Base-by-base conservation (phyloP, 2,113 vertebrate species). In the Mola mola region DNA sequence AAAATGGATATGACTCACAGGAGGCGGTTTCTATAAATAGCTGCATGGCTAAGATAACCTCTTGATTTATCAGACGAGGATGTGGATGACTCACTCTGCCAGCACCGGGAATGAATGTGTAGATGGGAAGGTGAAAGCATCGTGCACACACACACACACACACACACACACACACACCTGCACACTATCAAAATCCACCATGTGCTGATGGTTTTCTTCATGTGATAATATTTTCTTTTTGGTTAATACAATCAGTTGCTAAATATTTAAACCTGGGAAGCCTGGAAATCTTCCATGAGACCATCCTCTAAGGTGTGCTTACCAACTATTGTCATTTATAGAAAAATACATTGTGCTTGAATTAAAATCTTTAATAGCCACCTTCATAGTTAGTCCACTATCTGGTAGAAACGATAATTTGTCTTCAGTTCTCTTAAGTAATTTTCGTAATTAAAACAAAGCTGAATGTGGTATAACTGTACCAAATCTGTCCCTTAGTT, bases 81-180 rank as follows among this genome's bases (percentile, higher is more conserved):
- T 79, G 78, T 82, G 86, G 87, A 88, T 92, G 91, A 92, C 69
- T 91, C 89, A 92, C 74, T 72, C 67, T 44, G 61, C 34, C 66
- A 55, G 66, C 67, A 22, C 43, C 25, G 40, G 69, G 63, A 82
- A 55, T 75, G 74, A 66, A 57, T 72, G 72, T 59, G 58, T 53
- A 81, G 60, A 72, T 43, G 56, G 47, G 50, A 60, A 52, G 49
- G 43, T 51, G 36, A 64, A 49, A 47, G 36, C 12, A 41, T 19
- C 29, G 3, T 17, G 25, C 15, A 47, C 36, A 28, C 41, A 40
- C n/a, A n/a, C n/a, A n/a, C n/a, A n/a, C n/a, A n/a, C n/a, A n/a
- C n/a, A n/a, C n/a, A n/a, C n/a, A 29, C 28, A 29, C 28, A 29
- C 28, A 29, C 9, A 2, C 37, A 16, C 5, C 37, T 12, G 8